Percentiles rank a stretch among this genome's conserved stretches.
Conservation (phyloP, 2,113 vertebrate species). For the Cheirogaleus medius region DNA sequence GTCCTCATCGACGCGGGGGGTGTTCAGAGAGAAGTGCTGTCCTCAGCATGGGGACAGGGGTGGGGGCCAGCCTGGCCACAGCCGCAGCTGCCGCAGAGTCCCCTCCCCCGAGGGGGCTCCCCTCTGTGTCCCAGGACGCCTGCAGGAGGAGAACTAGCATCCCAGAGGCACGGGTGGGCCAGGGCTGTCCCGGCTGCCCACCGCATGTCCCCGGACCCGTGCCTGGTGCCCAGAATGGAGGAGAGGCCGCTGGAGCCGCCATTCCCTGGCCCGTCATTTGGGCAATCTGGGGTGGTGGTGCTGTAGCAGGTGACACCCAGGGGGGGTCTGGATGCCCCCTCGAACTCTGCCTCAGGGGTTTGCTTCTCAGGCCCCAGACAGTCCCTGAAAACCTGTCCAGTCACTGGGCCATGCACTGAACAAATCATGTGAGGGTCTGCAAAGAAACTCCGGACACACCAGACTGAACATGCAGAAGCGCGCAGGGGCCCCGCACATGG, state of each 20-base stretch:
- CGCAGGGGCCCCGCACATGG: not conserved
- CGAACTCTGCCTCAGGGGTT: not conserved
- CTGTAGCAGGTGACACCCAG: not conserved
- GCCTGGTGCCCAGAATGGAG: not conserved
- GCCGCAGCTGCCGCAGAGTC: not conserved
- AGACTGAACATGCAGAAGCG: fast-evolving
- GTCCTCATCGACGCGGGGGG: slow-evolving; percentile 80
- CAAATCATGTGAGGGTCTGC: not conserved
- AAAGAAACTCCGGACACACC: not conserved
- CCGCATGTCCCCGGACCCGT: not conserved
- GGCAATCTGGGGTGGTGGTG: not conserved
- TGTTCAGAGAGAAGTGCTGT: slow-evolving; percentile 36
- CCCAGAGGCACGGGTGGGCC: not conserved
- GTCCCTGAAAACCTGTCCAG: not conserved
- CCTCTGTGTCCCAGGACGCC: not conserved
- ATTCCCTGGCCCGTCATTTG: no score
- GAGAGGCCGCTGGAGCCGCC: not conserved
- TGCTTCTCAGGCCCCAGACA: not conserved
- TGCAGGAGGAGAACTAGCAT: not conserved
- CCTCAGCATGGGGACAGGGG: slow-evolving; percentile 56
- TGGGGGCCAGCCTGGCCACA: not conserved
- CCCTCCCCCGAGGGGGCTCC: not conserved
- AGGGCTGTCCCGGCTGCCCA: not conserved
- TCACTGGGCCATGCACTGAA: not conserved
- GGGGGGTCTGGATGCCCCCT: not conserved